phyloP scores from a whole-genome alignment of 2,797 vertebrate species.

The Phoxinus dragarum region DNA sequence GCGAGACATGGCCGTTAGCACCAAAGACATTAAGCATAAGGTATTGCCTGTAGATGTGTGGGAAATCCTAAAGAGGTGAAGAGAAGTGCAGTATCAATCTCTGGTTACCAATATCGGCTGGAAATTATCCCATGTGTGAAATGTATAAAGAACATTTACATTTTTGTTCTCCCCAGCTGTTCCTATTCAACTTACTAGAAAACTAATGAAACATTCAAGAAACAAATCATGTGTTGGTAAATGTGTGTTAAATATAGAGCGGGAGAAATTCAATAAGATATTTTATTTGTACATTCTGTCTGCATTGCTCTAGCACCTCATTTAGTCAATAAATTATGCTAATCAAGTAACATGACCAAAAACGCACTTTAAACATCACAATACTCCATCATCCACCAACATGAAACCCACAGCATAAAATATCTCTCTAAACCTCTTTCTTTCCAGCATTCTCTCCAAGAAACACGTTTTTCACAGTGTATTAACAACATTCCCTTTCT shows the following conservation, averaged over 20 bases:
- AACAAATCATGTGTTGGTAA: background rate
- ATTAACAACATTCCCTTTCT: background rate
- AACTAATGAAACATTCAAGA: background rate
- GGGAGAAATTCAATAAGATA: background rate
- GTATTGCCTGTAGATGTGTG: slow-evolving; percentile 34
- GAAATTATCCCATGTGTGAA: background rate
- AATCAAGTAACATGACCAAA: background rate
- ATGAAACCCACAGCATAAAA: background rate
- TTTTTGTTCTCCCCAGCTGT: background rate
- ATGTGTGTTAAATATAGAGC: background rate
- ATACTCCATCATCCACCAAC: background rate
- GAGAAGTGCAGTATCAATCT: slow-evolving; percentile 43
- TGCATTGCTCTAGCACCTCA: background rate
- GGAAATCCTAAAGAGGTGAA: slow-evolving; percentile 59
- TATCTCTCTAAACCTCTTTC: background rate
- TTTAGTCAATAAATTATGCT: background rate
- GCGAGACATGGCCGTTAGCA: background rate
- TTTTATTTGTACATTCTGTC: background rate
- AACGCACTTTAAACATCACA: background rate
- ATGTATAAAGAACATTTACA: background rate
- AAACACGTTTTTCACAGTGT: background rate
- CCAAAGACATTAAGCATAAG: background rate
- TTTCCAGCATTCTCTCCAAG: slow-evolving; percentile 2
- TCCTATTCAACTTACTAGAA: background rate
- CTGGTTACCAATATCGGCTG: background rate